Evolutionary conservation across 1,140 invertebrate species (phyloP).

Genomic region (Lethocerus indicus): DNA sequence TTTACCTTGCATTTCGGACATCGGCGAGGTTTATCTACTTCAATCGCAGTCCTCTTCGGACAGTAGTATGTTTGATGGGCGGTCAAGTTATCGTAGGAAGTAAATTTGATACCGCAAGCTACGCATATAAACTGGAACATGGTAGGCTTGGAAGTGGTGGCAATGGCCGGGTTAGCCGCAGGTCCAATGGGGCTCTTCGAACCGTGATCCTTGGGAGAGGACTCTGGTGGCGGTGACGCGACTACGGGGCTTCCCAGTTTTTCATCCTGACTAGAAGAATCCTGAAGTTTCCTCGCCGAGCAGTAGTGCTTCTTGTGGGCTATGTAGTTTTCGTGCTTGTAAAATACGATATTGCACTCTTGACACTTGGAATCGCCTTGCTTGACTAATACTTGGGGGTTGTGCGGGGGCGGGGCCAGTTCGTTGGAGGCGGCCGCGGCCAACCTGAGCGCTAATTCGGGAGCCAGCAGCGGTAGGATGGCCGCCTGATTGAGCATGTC

Average conservation of each 20-base stretch:
- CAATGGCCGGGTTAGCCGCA: no score
- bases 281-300: slow-evolving; percentile 39
- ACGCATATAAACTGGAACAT: slow-evolving; percentile 68
- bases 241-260: slow-evolving; percentile 16
- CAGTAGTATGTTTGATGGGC: slow-evolving; percentile 92
- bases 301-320: slow-evolving; percentile 92
- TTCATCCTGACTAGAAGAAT: no score
- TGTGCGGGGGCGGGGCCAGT: slow-evolving; percentile 22
- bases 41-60: slow-evolving; percentile 38
- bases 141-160: slow-evolving; percentile 21
- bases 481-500: slow-evolving; percentile 12
- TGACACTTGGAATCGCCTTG: slow-evolving; percentile 78
- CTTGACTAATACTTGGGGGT: slow-evolving; percentile 57
- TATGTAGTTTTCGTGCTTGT: slow-evolving; percentile 85
- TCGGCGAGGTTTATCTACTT: slow-evolving; percentile 17
- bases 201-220: slow-evolving; percentile 13
- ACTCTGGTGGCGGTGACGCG: slow-evolving; percentile 13
- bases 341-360: slow-evolving; percentile 95
- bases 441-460: slow-evolving; percentile 23
- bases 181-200: slow-evolving; percentile 12
- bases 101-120: slow-evolving; percentile 89
- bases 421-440: slow-evolving; percentile 23
- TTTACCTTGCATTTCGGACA: slow-evolving; percentile 28
- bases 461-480: slow-evolving; percentile 18
- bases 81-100: slow-evolving; percentile 77